These are phyloP conservation scores for Oriolus oriolus DNA, from an alignment of 2,113 vertebrate species.

Conservation along the genomic window DNA sequence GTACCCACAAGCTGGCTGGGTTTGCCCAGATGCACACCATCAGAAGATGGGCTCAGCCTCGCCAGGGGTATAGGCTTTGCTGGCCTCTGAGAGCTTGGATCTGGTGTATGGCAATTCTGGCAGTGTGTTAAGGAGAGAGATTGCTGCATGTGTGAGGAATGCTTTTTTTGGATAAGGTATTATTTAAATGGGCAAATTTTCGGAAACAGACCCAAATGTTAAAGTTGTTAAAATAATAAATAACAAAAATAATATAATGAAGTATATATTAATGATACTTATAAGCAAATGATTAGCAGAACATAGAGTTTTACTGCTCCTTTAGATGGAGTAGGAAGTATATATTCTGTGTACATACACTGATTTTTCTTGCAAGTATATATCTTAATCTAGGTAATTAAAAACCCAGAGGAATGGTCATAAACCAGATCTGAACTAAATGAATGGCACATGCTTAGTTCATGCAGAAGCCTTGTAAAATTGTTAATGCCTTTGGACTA, in stretches of 20 bases:
- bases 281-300: background rate
- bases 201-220: background rate
- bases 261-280: background rate
- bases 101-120: background rate
- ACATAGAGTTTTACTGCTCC: background rate
- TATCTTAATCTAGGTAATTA: background rate
- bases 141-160: rapidly evolving
- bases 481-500: background rate
- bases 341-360: rapidly evolving
- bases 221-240: background rate
- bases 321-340: background rate
- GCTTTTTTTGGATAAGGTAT: rapidly evolving
- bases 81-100: rapidly evolving
- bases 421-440: background rate
- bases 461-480: background rate
- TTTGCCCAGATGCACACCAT: background rate
- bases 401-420: background rate
- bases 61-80: background rate
- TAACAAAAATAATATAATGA: background rate
- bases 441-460: background rate
- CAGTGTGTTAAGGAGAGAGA: background rate
- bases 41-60: background rate
- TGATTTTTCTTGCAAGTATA: background rate
- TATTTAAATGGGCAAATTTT: background rate
- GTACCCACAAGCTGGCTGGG: background rate